Evolutionary conservation across 2,888 invertebrate species (phyloP).

Genomic region (Drosophila algonquin): DNA sequence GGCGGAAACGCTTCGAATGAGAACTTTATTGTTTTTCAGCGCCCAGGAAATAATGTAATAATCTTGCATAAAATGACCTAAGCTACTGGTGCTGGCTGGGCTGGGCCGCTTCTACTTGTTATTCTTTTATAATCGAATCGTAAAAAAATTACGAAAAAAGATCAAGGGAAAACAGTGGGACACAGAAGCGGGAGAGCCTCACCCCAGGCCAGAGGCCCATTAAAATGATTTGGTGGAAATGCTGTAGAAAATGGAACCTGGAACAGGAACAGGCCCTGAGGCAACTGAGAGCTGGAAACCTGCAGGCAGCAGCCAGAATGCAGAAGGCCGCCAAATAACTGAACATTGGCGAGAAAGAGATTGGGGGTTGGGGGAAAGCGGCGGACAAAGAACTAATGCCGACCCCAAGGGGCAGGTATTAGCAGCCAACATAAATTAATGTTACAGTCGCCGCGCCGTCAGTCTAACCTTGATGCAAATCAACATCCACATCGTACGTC

Average conservation of each 20-base stretch:
- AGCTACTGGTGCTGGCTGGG: conserved; percentile 18
- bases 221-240: conserved; percentile 29
- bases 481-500: conserved; percentile 6
- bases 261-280: conserved; percentile 9
- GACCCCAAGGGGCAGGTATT: conserved; percentile 37
- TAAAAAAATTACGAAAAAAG: conserved; percentile 51
- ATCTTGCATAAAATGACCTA: conserved; percentile 62
- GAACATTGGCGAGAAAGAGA: not conserved
- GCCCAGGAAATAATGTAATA: conserved; percentile 73
- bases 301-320: conserved; percentile 29
- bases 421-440: conserved; percentile 44
- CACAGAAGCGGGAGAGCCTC: not conserved
- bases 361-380: conserved; percentile 1
- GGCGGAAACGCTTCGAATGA: conserved; percentile 54
- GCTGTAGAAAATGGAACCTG: conserved; percentile 38
- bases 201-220: conserved; percentile 19
- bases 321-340: conserved; percentile 21
- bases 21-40: conserved; percentile 67
- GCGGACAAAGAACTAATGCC: conserved; percentile 24
- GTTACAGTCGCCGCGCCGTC: conserved; percentile 3
- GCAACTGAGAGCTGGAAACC: conserved; percentile 4
- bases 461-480: conserved; percentile 43
- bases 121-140: conserved; percentile 75
- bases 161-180: conserved; percentile 23
- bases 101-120: conserved; percentile 30